phyloP scores from a whole-genome alignment of 2,888 invertebrate species.

The Sarcophaga variegata region DNA sequence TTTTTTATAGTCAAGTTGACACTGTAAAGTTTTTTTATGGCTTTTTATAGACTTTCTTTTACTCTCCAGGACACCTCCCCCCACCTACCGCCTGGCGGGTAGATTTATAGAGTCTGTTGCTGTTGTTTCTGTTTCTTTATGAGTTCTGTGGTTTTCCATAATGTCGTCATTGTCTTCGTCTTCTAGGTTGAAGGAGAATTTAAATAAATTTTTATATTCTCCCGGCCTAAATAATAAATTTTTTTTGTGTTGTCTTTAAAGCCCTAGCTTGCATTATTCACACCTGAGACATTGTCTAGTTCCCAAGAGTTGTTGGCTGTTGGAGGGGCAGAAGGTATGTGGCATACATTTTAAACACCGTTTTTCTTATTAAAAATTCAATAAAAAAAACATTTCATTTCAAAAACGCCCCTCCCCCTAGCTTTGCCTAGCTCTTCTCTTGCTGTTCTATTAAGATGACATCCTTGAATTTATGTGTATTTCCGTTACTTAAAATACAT shows the following conservation, averaged over 20 bases:
- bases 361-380: constrained; percentile 55
- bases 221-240: constrained; percentile 33
- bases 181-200: background rate
- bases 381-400: constrained; percentile 53
- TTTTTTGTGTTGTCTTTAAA: background rate
- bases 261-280: constrained; percentile 49
- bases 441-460: constrained; percentile 15
- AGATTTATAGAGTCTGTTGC: constrained; percentile 56
- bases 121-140: constrained; percentile 27
- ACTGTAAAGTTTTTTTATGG: constrained; percentile 55
- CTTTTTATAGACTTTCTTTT: constrained; percentile 14
- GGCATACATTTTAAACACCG: constrained; percentile 29
- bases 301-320: background rate
- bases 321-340: background rate
- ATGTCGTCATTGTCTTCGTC: constrained; percentile 18
- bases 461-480: constrained; percentile 56
- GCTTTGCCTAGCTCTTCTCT: background rate
- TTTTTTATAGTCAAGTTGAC: constrained; percentile 48
- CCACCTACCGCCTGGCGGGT: background rate
- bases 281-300: constrained; percentile 62
- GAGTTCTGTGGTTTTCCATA: background rate
- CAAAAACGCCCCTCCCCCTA: background rate
- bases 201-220: constrained; percentile 39
- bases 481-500: constrained; percentile 40
- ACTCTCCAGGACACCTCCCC: background rate